Conservation (phyloP, 1,140 invertebrate genomes). For the Macrosteles quadrilineatus region DNA sequence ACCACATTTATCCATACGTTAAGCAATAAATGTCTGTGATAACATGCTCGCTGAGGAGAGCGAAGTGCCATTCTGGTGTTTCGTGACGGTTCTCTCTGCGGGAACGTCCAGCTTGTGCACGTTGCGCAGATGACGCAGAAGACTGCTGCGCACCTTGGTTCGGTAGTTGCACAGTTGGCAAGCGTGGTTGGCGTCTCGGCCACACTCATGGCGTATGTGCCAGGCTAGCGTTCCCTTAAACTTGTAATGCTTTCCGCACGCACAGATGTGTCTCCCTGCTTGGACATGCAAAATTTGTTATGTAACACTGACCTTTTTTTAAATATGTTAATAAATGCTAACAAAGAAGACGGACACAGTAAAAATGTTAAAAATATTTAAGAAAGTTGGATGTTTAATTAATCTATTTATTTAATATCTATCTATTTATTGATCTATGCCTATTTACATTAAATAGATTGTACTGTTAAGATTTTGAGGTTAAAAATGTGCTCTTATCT, state of each 20-base stretch:
- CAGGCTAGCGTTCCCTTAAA: constrained; percentile 65
- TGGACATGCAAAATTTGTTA: background rate
- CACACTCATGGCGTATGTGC: constrained; percentile 66
- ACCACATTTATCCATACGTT: no score
- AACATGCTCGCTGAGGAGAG: no score
- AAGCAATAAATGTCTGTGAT: no score
- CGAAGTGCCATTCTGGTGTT: no score
- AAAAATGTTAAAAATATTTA: no score
- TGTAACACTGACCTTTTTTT: background rate
- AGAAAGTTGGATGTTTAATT: no score
- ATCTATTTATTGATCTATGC: no score
- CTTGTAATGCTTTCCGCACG: constrained; percentile 63
- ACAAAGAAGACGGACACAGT: no score
- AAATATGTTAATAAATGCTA: background rate
- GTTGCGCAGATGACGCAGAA: constrained; percentile 44
- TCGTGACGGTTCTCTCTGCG: background rate
- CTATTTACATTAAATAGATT: no score
- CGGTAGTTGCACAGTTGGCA: constrained; percentile 41
- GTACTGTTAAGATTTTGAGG: no score
- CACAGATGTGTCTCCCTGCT: constrained; percentile 21
- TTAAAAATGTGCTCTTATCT: no score
- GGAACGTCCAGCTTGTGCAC: constrained; percentile 29
- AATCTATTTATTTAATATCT: no score
- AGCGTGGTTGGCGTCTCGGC: constrained; percentile 51
- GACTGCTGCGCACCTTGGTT: constrained; percentile 51